Base-by-base conservation (phyloP, 2,797 vertebrate species). In the Pyrocephalus nanus region DNA sequence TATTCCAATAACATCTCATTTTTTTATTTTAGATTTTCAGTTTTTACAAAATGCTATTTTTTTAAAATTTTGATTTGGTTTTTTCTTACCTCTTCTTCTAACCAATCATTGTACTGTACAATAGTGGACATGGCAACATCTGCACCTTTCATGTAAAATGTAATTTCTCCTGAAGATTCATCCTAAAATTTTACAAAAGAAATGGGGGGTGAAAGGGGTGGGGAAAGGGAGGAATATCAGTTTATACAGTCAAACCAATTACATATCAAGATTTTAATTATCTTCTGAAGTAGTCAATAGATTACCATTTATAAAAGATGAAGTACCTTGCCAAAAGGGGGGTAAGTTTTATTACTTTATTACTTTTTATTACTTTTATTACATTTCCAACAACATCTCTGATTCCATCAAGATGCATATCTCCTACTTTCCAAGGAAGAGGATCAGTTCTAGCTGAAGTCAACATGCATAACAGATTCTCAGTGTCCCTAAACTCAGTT, bases 101-200 rank as follows among this genome's bases (percentile, higher is more conserved):
- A 88, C 99, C 99, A 99, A 92, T 99, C 99, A 30, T 99, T 99
- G 93, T 99, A 99, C 97, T 99, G 99, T 82, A 99, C 99, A 69
- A 99, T 99, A 97, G 98, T 97, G 66, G 99, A 98, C 99, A 99
- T 99, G 50, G 98, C 99, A 64, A 99, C 98, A 43, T 99, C 99
- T 7, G 99, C 99, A 2, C 99, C 99, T 95, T 99, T 99, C 99
- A 99, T 99, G 89, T 99, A 99, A 97, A 99, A 99, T 1, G 99
- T 99, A 96, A 99, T 99, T 80, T 99, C 99, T 65, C 99, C 99
- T 0, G 99, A 99, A 61, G 98, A 98, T 97, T 99, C 99, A 80
- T 99, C 99, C 99, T 99, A 83, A 40, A 97, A 78, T 15, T 77
- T 88, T 26, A 61, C 15, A 78, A 12, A 45, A 53, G 58, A 95